Conservation (phyloP, 2,113 vertebrate species). For the Laticauda laticaudata region DNA sequence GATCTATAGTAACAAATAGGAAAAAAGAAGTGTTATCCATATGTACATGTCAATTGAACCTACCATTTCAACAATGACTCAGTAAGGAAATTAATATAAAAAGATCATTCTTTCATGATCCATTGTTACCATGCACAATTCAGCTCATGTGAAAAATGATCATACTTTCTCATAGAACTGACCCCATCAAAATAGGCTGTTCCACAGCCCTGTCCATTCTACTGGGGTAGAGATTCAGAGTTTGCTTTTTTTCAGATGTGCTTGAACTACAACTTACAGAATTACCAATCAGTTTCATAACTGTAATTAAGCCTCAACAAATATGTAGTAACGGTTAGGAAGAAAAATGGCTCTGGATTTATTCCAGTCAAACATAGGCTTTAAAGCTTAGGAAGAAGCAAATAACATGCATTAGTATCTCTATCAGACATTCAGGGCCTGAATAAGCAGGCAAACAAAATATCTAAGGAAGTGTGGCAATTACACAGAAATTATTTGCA, state of each 20-base stretch:
- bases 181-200: neutral
- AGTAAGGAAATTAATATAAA: neutral
- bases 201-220: neutral
- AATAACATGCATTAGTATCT: neutral
- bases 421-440: neutral
- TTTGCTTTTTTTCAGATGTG: neutral
- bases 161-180: neutral
- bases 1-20: conserved; percentile 59
- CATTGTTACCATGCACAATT: neutral
- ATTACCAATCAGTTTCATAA: neutral
- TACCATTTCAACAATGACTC: neutral
- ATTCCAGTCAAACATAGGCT: neutral
- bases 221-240: neutral
- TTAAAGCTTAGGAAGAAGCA: neutral
- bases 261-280: neutral
- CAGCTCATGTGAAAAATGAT: neutral
- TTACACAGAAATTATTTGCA: neutral
- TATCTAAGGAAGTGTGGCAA: neutral
- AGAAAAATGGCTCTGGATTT: neutral
- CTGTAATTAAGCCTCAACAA: neutral
- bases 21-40: conserved; percentile 2
- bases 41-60: neutral
- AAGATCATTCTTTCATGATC: neutral
- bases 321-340: neutral
- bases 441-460: neutral